Percentiles rank a stretch among this genome's conserved stretches.
Conservation (phyloP, 2,888 invertebrate species). For the Fissipunctia ypsillon region DNA sequence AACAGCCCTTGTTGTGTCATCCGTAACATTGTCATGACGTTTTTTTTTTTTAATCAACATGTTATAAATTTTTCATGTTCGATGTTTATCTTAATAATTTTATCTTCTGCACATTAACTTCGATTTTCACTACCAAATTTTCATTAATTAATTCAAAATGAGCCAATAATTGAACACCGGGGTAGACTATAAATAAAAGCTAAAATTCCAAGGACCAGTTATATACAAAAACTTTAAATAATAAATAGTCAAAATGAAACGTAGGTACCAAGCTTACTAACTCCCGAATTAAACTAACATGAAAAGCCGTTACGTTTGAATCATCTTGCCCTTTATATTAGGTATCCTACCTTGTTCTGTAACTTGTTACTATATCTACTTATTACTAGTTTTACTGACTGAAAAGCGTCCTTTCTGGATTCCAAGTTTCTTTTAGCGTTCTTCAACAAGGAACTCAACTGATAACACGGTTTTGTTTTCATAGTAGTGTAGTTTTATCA, state of each 20-base stretch:
- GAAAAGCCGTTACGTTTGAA: constrained; percentile 28
- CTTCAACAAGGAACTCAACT: background rate
- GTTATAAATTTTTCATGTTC: no score
- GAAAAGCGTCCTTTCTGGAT: background rate
- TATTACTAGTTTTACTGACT: background rate
- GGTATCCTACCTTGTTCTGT: no score
- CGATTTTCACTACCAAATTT: background rate
- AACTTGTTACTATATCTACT: no score
- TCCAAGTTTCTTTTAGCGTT: background rate
- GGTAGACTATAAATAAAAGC: background rate
- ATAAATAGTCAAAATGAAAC: background rate
- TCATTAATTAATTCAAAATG: background rate
- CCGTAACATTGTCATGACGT: background rate
- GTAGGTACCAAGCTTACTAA: background rate
- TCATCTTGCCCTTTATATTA: background rate
- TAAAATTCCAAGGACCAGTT: no score
- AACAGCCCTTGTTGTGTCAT: background rate
- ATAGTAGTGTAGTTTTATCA: background rate
- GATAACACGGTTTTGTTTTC: background rate
- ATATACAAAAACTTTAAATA: no score
- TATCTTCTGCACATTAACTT: background rate
- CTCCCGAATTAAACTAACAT: no score
- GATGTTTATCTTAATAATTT: no score
- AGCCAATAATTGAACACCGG: background rate
- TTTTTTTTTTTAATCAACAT: background rate